Percentiles rank a stretch among this genome's conserved stretches.
phyloP scores from a whole-genome alignment of 2,888 invertebrate species.

The Ischnus inquisitorius region DNA sequence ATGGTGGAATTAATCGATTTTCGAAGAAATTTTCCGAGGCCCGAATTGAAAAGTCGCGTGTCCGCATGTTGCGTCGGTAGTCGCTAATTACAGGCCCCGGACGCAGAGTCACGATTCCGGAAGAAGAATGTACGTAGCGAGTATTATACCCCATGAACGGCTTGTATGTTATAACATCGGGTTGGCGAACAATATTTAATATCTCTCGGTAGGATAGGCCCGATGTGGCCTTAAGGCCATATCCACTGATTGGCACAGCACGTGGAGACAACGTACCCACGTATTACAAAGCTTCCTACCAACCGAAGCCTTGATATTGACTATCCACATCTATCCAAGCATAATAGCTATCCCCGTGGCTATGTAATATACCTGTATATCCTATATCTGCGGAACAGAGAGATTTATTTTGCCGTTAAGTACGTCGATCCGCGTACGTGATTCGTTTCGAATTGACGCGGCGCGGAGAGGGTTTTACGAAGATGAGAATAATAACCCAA shows the following conservation, averaged over 20 bases:
- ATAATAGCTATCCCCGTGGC: conserved; percentile 32
- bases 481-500: not conserved
- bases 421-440: conserved; percentile 65
- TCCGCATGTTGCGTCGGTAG: conserved; percentile 66
- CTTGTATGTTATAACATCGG: not conserved
- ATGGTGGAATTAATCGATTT: not conserved
- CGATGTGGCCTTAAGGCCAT: conserved; percentile 72
- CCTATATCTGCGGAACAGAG: conserved; percentile 46
- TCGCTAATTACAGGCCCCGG: conserved; percentile 76
- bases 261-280: conserved; percentile 55
- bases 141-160: conserved; percentile 3
- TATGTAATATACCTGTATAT: conserved; percentile 37
- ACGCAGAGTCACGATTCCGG: conserved; percentile 78
- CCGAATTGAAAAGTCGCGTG: conserved; percentile 1
- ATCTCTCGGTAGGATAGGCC: conserved; percentile 53
- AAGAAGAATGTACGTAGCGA: conserved; percentile 69
- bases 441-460: conserved; percentile 23
- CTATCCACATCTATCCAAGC: conserved; percentile 38
- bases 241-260: conserved; percentile 74
- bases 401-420: conserved; percentile 64
- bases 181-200: not conserved
- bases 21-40: not conserved
- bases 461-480: not conserved
- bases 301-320: conserved; percentile 32
- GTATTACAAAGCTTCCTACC: conserved; percentile 37